Evolutionary conservation across 2,888 invertebrate genomes (phyloP), one percentile per base, ranked within the genome.

Genomic region (Epistrophe eligans): DNA sequence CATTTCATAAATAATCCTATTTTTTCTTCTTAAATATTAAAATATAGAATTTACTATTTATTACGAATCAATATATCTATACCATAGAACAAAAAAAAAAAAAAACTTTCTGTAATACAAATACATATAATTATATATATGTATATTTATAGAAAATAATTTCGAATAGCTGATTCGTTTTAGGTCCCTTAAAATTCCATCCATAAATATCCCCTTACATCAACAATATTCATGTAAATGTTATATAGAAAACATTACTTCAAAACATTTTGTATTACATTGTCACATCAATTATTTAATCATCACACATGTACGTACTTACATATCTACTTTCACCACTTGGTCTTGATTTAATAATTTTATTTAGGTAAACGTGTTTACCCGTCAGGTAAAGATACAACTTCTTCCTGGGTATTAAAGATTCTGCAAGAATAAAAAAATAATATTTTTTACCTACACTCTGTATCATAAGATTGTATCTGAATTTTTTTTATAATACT

Each of bases 221-320:
- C 62, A 84, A 79, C 70, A 79, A 79, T 70, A 64, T 73, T 70
- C 55, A 79, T 64, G 55, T 50, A 64, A 70, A 79, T 24, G n/a
- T 24, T 24, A 24, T 24, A 40, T 70, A 70, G 43, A 48, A n/a
- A n/a, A n/a, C n/a, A 28, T 55, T 55, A 28, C 15, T 28, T 15
- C 50, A 48, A 17, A 48, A 17, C 40, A 60, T 48, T 45, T 57
- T 52, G 43, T 40, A 32, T 43, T 74, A 70, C 19, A 72, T 60
- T 72, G 76, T 66, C 67, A 85, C 77, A 70, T 81, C 60, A 85
- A 84, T 84, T 84, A 70, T 70, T 55, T 55, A 70, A 70, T 70
- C 70, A 70, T 19, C 67, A 19, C 52, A 38, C 24, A 35, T 0
- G 9, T 64, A 43, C 13, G 40, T 38, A 17, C 5, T 11, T 11